Evolutionary conservation across 2,888 invertebrate species (phyloP), one percentile per base, ranked within the genome.

Genomic region (Philopedon plagiatum): DNA sequence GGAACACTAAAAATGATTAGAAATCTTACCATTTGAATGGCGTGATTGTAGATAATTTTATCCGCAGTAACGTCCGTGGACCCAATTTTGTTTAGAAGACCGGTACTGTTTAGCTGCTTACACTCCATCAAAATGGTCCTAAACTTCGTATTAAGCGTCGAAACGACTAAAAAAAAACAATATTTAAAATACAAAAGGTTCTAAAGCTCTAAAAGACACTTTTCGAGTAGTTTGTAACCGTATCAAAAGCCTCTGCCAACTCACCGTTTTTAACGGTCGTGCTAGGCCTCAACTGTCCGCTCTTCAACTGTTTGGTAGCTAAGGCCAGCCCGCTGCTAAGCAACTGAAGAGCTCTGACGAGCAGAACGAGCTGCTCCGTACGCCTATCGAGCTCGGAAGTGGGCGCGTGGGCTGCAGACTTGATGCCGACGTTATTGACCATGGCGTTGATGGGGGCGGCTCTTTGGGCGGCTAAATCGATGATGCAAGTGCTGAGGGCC

Each of bases 41-140:
- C 99, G 86, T 99, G 96, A 84, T 97, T 95, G 87, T 99, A 99
- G 74, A 99, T 91, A 77, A 99, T 94, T 85, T 96, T 95, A 85
- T 99, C 99, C 75, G 98, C 98, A 70, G 96, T 95, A 46, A 90
- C 88, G 76, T 88, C 87, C 68, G 91, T 90, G 72, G 94, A 92
- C 71, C 93, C 94, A 76, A 91, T 93, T 87, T 88, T 93, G 82
- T 90, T 91, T 83, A 92, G 83, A 58, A 92, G 85, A n/a, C 91
- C 91, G 51, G 88, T 88, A 76, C 91, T 91, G 85, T 97, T 96
- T 62, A 99, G 90, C 80, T 94, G 91, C 84, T 96, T 94, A 81
- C 96, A 96, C 84, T 96, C 94, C 76, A 91, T 90, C 80, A 97
- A 88, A 81, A 97, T 97, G 83, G 92, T 90, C 81, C 94, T 94